Evolutionary conservation across 2,113 vertebrate species (phyloP).

Genomic region (Sturnus vulgaris): DNA sequence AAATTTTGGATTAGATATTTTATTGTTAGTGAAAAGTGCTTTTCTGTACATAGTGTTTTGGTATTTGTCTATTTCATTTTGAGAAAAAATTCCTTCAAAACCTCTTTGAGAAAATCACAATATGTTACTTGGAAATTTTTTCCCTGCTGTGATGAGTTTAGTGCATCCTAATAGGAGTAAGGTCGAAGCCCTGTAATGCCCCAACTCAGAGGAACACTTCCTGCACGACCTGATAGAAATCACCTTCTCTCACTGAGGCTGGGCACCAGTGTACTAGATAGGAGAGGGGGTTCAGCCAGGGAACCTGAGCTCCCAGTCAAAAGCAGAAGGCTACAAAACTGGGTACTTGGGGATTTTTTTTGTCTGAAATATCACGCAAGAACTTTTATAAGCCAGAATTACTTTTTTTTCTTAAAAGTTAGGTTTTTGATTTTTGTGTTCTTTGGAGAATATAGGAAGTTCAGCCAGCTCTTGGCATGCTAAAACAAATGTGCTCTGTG

Average conservation of each 20-base stretch:
- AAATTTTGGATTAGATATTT: not conserved
- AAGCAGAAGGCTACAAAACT: not conserved
- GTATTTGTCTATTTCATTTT: not conserved
- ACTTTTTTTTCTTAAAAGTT: not conserved
- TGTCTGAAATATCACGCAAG: not conserved
- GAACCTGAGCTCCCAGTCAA: not conserved
- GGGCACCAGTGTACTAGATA: not conserved
- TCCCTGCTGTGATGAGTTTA: not conserved
- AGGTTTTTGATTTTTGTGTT: not conserved
- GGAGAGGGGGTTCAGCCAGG: not conserved
- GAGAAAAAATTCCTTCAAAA: not conserved
- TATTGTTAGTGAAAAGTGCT: not conserved
- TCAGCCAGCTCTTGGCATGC: not conserved
- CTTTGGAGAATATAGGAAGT: not conserved
- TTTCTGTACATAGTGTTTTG: not conserved
- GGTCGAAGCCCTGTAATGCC: not conserved
- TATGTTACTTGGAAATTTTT: not conserved
- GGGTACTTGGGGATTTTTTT: fast-evolving
- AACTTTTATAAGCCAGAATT: not conserved
- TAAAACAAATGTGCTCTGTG: not conserved
- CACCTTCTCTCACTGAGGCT: not conserved
- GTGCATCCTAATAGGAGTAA: not conserved
- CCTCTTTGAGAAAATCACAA: not conserved
- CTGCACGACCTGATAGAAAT: not conserved
- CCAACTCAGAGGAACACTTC: not conserved